Base-by-base conservation (phyloP, 2,888 invertebrate species). In the Keiferia lycopersicella region DNA sequence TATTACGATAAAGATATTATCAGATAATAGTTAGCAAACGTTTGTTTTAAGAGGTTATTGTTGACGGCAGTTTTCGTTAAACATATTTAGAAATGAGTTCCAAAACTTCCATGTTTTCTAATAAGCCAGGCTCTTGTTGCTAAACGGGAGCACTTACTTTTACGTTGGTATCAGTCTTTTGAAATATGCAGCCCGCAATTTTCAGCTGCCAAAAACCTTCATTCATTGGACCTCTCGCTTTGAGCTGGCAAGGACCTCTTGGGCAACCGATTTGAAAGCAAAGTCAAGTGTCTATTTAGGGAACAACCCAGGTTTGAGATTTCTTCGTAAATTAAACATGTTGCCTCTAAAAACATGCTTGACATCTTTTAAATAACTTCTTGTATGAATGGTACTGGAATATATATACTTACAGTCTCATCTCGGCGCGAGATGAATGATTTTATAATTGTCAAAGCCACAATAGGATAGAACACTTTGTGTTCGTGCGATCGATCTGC, bases 161-260 rank as follows among this genome's bases (percentile, higher is more conserved):
- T 71, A 70, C 66, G 69, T 73, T 74, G 65, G 65, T 68, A 75
- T 73, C 73, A 65, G 20, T 39, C 57, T 64, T 63, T 66, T 80
- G 71, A 79, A 82, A 81, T 78, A 83, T 82, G 77, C 80, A 81
- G 71, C 69, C 69, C 69, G 75, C 81, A 83, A 83, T 83, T 80
- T 79, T 72, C 72, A 72, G 76, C 78, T 74, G 73, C 78, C 81
- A 71, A 79, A 82, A 79, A 78, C 70, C 68, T 61, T 74, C 64
- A 78, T 83, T 81, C 79, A 81, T 71, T 68, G 67, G 66, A 67
- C 72, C 73, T 76, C 74, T 78, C 72, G 71, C 80, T 81, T 81
- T 82, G 77, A 78, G 64, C 16, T 11, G 20, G 57, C 60, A 67
- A 68, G 67, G 65, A 66, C 18, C 30, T 16, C 39, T 20, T 22